Conservation (phyloP, 2,888 invertebrate species). For the Clanis bilineata region DNA sequence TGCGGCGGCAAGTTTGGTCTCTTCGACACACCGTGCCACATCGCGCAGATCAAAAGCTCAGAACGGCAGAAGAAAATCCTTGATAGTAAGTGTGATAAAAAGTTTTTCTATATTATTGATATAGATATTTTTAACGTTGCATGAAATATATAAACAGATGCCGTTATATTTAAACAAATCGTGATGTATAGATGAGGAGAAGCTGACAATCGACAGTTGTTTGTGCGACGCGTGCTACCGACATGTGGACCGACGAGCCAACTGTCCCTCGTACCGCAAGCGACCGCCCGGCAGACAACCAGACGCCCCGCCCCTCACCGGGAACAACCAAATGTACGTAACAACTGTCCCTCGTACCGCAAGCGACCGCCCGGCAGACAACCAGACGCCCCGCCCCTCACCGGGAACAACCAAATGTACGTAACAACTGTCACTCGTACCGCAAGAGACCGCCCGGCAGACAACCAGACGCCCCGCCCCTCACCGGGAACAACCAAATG, state of each 20-base stretch:
- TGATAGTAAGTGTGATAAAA: constrained; percentile 87
- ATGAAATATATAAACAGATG: too few relatives aligned
- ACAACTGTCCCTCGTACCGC: background rate
- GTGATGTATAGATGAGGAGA: constrained; percentile 85
- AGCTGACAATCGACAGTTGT: constrained; percentile 91
- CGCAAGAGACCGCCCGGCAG: too few relatives aligned
- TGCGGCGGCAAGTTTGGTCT: constrained; percentile 94
- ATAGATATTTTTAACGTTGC: too few relatives aligned
- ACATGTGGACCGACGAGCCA: constrained; percentile 91
- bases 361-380: too few relatives aligned
- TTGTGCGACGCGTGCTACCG: constrained; percentile 94
- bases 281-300: constrained; percentile 62
- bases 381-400: background rate
- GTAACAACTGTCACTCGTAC: too few relatives aligned
- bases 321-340: constrained; percentile 7
- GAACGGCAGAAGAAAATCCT: constrained; percentile 92
- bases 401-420: background rate
- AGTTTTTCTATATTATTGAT: too few relatives aligned
- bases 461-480: too few relatives aligned
- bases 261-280: constrained; percentile 86
- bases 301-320: constrained; percentile 28
- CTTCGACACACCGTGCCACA: constrained; percentile 93
- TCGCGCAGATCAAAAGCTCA: constrained; percentile 91
- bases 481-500: too few relatives aligned
- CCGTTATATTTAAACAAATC: background rate